Evolutionary conservation across 2,113 vertebrate species (phyloP).

Genomic region (Melanostigma gelatinosum): DNA sequence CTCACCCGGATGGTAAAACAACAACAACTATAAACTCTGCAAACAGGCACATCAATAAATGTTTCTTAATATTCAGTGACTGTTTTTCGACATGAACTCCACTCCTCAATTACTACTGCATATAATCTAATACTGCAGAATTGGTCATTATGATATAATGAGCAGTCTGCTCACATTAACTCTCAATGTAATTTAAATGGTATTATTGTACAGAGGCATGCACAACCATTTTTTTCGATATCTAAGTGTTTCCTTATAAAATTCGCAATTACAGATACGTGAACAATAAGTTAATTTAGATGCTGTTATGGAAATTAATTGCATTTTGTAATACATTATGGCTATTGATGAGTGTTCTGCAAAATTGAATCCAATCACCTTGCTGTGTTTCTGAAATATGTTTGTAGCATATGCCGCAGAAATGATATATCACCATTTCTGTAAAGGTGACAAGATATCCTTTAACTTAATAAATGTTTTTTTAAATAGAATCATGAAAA

Average conservation of each 20-base stretch:
- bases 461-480: background rate
- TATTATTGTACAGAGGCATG: background rate
- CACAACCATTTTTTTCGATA: background rate
- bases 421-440: background rate
- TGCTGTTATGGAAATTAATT: conserved; percentile 43
- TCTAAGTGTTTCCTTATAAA: background rate
- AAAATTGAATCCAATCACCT: conserved; percentile 6
- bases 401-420: background rate
- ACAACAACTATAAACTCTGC: conserved; percentile 1
- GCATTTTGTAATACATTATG: conserved; percentile 29
- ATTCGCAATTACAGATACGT: background rate
- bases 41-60: background rate
- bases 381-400: background rate
- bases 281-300: conserved; percentile 10
- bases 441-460: background rate
- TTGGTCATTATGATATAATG: conserved; percentile 10
- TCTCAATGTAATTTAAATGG: background rate
- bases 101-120: conserved; percentile 1
- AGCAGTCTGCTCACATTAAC: conserved; percentile 2
- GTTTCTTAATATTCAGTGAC: background rate
- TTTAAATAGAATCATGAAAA: background rate
- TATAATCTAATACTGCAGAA: background rate
- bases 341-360: background rate
- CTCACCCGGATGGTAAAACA: background rate
- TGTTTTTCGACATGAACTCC: background rate